Evolutionary conservation across 1,140 invertebrate species (phyloP).

Genomic region (Psix sp.): DNA sequence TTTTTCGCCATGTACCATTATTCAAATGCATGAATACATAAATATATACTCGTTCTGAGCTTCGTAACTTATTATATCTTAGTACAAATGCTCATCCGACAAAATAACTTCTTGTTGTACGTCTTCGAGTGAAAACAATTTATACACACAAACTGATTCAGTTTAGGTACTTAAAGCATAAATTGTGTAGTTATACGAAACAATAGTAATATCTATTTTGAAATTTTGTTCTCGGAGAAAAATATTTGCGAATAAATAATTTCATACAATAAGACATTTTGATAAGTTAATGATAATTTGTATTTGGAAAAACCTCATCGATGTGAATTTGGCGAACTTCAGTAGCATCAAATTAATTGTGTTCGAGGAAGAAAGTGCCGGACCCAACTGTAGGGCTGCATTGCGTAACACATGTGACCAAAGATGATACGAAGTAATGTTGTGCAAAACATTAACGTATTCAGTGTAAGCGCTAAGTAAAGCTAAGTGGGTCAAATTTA

Average conservation of each 20-base stretch:
- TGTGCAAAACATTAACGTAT: constrained; percentile 76
- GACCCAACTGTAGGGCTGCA: no score
- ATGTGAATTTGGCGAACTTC: no score
- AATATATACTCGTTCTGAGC: constrained; percentile 43
- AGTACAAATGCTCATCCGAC: constrained; percentile 43
- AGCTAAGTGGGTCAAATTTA: constrained; percentile 77
- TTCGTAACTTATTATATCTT: constrained; percentile 55
- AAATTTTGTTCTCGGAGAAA: no score
- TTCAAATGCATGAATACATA: constrained; percentile 14
- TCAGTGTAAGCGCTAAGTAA: constrained; percentile 75
- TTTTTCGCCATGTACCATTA: background rate
- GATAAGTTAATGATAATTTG: no score
- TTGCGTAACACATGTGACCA: background rate
- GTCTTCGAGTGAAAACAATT: constrained; percentile 40
- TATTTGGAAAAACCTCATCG: no score
- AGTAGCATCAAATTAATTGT: no score
- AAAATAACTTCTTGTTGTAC: constrained; percentile 53
- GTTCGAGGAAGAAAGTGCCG: no score
- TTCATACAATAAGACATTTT: no score
- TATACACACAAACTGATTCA: constrained; percentile 51
- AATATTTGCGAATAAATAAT: no score
- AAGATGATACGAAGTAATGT: constrained; percentile 59
- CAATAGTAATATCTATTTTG: no score
- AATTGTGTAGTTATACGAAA: no score
- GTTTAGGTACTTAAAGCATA: constrained; percentile 28